A percentile compares a stretch with the other conserved stretches of the same genome.
phyloP scores from a whole-genome alignment of 2,113 vertebrate genomes.

The Melanerpes formicivorus region DNA sequence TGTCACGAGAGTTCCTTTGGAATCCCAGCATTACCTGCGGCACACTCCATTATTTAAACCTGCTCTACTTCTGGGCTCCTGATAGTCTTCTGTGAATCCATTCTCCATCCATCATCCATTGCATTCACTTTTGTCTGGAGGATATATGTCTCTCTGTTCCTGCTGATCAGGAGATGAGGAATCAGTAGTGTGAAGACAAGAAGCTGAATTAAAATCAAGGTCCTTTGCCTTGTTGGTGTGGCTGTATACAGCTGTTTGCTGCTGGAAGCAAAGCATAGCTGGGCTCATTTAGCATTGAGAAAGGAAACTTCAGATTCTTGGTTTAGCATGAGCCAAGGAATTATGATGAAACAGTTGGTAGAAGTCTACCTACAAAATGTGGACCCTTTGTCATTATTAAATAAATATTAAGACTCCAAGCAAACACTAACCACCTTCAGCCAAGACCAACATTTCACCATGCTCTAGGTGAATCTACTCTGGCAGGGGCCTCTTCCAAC shows the following conservation, averaged over 20 bases:
- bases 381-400: not conserved
- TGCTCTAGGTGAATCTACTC: no score
- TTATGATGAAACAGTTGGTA: not conserved
- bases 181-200: not conserved
- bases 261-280: not conserved
- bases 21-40: not conserved
- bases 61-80: not conserved
- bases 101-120: not conserved
- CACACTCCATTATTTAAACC: constrained; percentile 41
- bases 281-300: not conserved
- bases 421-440: not conserved
- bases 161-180: not conserved
- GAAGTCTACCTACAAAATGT: not conserved
- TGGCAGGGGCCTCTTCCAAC: no score
- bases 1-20: not conserved
- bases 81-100: not conserved
- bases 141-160: not conserved
- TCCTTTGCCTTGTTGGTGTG: not conserved
- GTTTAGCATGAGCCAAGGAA: not conserved
- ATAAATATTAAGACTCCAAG: not conserved
- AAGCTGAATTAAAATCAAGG: not conserved
- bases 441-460: not conserved
- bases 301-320: not conserved
- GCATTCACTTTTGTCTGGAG: not conserved
- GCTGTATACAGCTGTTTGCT: not conserved